Conservation (phyloP, 1,140 invertebrate species). For the Whitmania pigra region DNA sequence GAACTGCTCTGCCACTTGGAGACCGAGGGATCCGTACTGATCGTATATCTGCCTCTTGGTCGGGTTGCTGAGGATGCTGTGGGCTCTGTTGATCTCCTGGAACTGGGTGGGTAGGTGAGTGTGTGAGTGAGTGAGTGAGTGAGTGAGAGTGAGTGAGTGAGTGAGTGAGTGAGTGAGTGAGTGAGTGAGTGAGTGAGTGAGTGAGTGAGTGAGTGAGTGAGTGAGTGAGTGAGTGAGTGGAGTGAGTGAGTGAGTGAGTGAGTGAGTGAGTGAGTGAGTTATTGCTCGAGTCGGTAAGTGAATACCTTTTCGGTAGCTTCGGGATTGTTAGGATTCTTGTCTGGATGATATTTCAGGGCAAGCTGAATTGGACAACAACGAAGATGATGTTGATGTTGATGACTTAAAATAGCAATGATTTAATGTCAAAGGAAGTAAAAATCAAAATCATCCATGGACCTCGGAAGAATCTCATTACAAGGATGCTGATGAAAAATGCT, state of each 20-base stretch:
- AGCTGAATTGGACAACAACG: constrained; percentile 42
- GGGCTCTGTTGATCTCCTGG: constrained; percentile 46
- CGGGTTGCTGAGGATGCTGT: constrained; percentile 42
- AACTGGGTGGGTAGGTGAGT: constrained; percentile 34
- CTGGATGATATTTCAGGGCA: constrained; percentile 91
- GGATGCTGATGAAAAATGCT: too few relatives aligned
- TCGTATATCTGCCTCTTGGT: constrained; percentile 44
- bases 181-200: too few relatives aligned
- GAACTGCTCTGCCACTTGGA: constrained; percentile 45
- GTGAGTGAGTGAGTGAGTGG: too few relatives aligned
- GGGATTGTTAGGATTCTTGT: constrained; percentile 63
- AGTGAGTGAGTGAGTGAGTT: not conserved
- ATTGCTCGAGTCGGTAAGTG: too few relatives aligned
- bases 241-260: too few relatives aligned
- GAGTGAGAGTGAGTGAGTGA: too few relatives aligned
- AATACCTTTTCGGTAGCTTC: constrained; percentile 35
- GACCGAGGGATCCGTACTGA: constrained; percentile 44
- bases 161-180: too few relatives aligned
- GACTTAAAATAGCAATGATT: not conserved
- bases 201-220: not conserved
- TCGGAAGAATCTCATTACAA: too few relatives aligned
- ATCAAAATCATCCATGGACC: too few relatives aligned
- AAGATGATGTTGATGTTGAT: too few relatives aligned
- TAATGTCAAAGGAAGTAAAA: too few relatives aligned
- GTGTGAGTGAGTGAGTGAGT: too few relatives aligned